Evolutionary conservation across 2,888 invertebrate genomes (phyloP).

Genomic region (Sinohyriopsis cumingii): DNA sequence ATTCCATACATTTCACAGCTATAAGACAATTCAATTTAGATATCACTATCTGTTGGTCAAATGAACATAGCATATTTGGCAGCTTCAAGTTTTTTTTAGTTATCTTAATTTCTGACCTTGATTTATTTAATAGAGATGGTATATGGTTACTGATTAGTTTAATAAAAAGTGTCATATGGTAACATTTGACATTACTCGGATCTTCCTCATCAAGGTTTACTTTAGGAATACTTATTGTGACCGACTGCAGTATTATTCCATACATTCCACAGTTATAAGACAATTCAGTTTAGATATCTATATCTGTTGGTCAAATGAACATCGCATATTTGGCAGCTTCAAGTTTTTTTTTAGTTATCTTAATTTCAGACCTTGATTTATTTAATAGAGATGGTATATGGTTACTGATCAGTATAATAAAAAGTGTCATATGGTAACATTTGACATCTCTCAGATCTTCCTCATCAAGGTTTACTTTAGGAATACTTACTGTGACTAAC

Average conservation of each 20-base stretch:
- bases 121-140: neutral
- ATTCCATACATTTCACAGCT: no score
- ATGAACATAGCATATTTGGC: no score
- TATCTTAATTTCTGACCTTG: neutral
- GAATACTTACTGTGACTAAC: neutral
- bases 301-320: no score
- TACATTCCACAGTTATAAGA: no score
- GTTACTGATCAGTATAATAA: neutral
- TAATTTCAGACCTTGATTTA: neutral
- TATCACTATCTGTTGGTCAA: no score
- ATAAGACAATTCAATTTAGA: no score
- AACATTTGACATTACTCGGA: neutral
- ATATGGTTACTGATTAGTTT: neutral
- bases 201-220: no score
- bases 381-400: neutral
- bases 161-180: constrained; percentile 5
- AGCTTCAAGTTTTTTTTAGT: neutral
- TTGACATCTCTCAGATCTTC: neutral
- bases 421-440: constrained; percentile 6
- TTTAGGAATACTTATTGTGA: no score
- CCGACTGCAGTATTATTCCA: no score
- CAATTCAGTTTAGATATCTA: no score
- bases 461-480: neutral
- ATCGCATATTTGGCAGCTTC: no score
- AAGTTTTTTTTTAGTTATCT: neutral